Evolutionary conservation across 2,113 vertebrate genomes (phyloP), one percentile per base, ranked within the genome.

Genomic region (Abramis brama): DNA sequence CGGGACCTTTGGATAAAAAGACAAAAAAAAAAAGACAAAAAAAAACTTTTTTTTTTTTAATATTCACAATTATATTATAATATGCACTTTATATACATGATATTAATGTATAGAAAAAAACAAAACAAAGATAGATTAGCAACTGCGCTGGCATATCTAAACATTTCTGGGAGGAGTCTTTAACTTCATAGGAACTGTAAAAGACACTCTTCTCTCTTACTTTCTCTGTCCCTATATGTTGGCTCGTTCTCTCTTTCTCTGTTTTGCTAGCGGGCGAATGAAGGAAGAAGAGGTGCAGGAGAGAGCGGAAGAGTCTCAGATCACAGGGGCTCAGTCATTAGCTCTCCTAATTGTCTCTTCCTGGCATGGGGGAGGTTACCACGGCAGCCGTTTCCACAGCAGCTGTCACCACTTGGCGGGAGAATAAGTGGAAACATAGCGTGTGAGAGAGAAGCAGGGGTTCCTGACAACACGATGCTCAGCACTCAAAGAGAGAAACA

Each of bases 291-390:
- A 57, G 33, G 47, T 15, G 25, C 70, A 33, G 0, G n/a, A 3
- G 7, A 87, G 30, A 25, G 76, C 25, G 70, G 36, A 60, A 78
- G 79, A 2, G 36, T 9, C 55, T 88, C 73, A n/a, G 74, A 66
- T 80, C 73, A 47, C 66, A 78, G 78, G 79, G 9, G 59, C 79
- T 52, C 83, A 39, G 77, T 87, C 86, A 84, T 87, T 87, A 84
- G 86, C 75, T 30, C 50, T 64, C 30, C 83, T 85, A 82, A 87
- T 85, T 85, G 83, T 87, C 70, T 87, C 50, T 87, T 87, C 86
- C 86, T 87, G 86, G 83, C 78, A 81, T 10, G 86, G 64, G 82
- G 83, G 77, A 73, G 70, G 68, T 55, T 70, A 52, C 47, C 75
- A 30, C 30, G 45, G 50, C 62, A 79, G 59, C 78, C 25, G 62